phyloP scores from a whole-genome alignment of 2,113 vertebrate species.

The Austrofundulus limnaeus region DNA sequence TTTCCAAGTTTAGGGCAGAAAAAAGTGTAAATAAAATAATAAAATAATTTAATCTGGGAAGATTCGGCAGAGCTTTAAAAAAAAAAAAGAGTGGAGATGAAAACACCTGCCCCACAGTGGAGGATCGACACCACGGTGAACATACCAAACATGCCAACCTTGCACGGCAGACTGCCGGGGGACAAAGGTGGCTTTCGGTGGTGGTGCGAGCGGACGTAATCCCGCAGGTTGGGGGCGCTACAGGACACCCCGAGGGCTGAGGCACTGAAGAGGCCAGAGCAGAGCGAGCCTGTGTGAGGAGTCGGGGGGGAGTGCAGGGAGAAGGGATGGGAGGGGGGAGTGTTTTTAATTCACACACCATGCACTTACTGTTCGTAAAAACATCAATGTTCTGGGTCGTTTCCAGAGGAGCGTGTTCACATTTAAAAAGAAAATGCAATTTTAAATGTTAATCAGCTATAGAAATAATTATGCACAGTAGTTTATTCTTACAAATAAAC shows the following conservation, averaged over 20 bases:
- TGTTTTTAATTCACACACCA: constrained; percentile 76
- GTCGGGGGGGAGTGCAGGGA: background rate
- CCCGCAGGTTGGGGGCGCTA: constrained; percentile 97
- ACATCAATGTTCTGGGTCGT: constrained; percentile 3
- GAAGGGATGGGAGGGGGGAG: constrained; percentile 21
- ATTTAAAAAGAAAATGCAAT: no score
- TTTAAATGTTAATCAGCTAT: no score
- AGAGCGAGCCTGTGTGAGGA: constrained; percentile 88
- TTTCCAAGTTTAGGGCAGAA: constrained; percentile 8
- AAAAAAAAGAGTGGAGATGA: background rate
- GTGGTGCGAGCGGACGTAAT: constrained; percentile 90
- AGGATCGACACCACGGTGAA: constrained; percentile 51
- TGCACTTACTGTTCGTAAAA: constrained; percentile 60
- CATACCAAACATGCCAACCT: constrained; percentile 89
- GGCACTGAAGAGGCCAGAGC: constrained; percentile 96
- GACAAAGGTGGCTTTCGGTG: constrained; percentile 89
- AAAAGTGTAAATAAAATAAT: no score
- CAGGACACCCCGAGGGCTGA: constrained; percentile 94
- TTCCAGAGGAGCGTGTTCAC: constrained; percentile 9
- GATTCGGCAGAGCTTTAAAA: background rate
- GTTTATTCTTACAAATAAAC: background rate
- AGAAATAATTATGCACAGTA: no score
- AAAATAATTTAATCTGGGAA: no score
- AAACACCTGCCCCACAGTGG: constrained; percentile 5
- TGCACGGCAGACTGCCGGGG: constrained; percentile 86